Evolutionary conservation across 1,140 invertebrate species (phyloP), one percentile per base, ranked within the genome.

Genomic region (Drosophila equinoxialis): DNA sequence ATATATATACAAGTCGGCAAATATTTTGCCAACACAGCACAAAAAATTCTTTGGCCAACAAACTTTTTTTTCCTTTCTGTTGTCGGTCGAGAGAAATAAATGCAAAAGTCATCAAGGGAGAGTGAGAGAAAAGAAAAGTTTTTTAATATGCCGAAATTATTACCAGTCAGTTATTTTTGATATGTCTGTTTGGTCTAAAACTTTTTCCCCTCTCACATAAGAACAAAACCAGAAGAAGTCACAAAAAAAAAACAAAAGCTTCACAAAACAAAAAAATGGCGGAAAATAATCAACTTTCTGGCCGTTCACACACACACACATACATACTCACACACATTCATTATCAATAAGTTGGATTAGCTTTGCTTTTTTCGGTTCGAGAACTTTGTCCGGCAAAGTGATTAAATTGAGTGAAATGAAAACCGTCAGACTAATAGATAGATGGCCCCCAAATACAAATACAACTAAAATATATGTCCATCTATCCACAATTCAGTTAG

Each of bases 111-210:
- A 89, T 89, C 69, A 85, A 90, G 85, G 45, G 45, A 51, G 45
- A 11, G 45, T 23, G 45, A 51, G 45, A 51, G 45, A 20, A 51
- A 51, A 81, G 84, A 89, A 87, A 89, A 90, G 84, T 89, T 89
- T 89, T 89, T 89, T 89, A 89, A 89, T 89, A 90, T 89, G 84
- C 84, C 84, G 73, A 89, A 89, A 89, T 89, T 89, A 89, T 89
- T 89, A 89, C 81, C 84, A 89, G 85, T 89, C 84, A 90, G 84
- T 89, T 84, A 83, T 79, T 85, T 78, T 81, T 86, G 81, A 85
- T 85, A 81, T 86, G 78, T 85, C 78, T 75, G 71, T 63, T 70
- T 59, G 70, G 45, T 45, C 64, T 30, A 78, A 83, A 89, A 81
- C 35, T 81, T 89, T 87, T 58, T 8, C 66, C 68, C 35, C 68